phyloP scores from a whole-genome alignment of 2,797 vertebrate genomes.

The Epinephelus awoara region DNA sequence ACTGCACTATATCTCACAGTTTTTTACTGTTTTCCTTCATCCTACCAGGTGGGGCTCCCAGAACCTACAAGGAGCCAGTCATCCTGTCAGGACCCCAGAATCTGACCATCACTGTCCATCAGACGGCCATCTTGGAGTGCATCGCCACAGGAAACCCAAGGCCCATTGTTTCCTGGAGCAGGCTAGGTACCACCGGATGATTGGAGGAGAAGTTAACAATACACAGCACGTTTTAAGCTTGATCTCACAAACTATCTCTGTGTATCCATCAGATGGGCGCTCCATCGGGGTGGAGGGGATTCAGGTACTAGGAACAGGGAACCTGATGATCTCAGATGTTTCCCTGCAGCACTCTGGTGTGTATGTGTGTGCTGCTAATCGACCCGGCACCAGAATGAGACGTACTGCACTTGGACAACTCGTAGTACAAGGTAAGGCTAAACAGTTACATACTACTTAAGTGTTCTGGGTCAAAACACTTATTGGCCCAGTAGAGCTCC shows the following conservation, averaged over 20 bases:
- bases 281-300: slow-evolving; percentile 88
- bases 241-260: background rate
- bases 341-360: slow-evolving; percentile 86
- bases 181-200: slow-evolving; percentile 75
- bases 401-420: slow-evolving; percentile 83
- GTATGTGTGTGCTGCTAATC: slow-evolving; percentile 87
- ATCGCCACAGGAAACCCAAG: slow-evolving; percentile 85
- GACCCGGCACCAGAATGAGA: slow-evolving; percentile 84
- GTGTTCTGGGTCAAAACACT: background rate
- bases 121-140: slow-evolving; percentile 86
- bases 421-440: slow-evolving; percentile 85
- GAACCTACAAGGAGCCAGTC: slow-evolving; percentile 85
- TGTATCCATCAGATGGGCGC: slow-evolving; percentile 78
- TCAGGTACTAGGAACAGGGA: slow-evolving; percentile 87
- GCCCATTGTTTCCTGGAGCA: slow-evolving; percentile 88
- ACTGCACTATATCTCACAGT: too few relatives aligned
- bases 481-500: too few relatives aligned
- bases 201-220: too few relatives aligned
- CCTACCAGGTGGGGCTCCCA: slow-evolving; percentile 62
- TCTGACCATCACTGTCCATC: slow-evolving; percentile 84
- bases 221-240: too few relatives aligned
- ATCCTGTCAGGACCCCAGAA: slow-evolving; percentile 89
- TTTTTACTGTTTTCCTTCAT: background rate
- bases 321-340: slow-evolving; percentile 88
- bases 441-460: background rate